Evolutionary conservation across 2,888 invertebrate species (phyloP).

Genomic region (Rotaria sp.): DNA sequence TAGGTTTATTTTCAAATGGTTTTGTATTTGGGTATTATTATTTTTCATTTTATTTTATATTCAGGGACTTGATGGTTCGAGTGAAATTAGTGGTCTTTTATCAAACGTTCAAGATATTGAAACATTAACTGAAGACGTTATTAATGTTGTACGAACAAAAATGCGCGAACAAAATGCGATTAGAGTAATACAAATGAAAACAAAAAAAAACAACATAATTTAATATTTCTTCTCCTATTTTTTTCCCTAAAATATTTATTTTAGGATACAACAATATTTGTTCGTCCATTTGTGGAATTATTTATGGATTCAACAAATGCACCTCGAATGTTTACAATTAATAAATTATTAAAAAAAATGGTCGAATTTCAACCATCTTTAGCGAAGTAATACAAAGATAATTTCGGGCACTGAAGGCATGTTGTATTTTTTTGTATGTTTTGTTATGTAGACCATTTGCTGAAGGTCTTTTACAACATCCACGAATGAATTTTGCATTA

Average conservation of each 20-base stretch:
- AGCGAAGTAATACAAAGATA: neutral
- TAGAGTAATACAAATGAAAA: neutral
- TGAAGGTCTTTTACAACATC: conserved; percentile 4
- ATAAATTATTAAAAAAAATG: conserved; percentile 16
- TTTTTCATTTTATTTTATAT: neutral
- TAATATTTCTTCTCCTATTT: no score
- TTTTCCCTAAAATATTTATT: neutral
- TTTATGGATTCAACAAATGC: conserved; percentile 24
- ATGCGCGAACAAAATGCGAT: neutral
- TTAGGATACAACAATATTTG: neutral
- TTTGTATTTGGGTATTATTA: neutral
- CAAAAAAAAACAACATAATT: neutral
- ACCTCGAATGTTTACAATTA: conserved; percentile 5
- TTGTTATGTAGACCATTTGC: neutral
- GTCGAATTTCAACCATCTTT: neutral
- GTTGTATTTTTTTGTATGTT: neutral
- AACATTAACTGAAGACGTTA: neutral
- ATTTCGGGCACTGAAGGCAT: no score
- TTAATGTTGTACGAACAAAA: conserved; percentile 1
- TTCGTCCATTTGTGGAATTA: conserved; percentile 4
- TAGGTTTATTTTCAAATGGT: neutral
- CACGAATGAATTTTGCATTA: neutral
- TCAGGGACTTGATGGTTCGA: conserved; percentile 11
- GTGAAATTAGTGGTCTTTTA: conserved; percentile 5
- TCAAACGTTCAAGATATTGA: conserved; percentile 19